Base-by-base conservation (phyloP, 2,113 vertebrate genomes). In the Eupsittula cactorum region DNA sequence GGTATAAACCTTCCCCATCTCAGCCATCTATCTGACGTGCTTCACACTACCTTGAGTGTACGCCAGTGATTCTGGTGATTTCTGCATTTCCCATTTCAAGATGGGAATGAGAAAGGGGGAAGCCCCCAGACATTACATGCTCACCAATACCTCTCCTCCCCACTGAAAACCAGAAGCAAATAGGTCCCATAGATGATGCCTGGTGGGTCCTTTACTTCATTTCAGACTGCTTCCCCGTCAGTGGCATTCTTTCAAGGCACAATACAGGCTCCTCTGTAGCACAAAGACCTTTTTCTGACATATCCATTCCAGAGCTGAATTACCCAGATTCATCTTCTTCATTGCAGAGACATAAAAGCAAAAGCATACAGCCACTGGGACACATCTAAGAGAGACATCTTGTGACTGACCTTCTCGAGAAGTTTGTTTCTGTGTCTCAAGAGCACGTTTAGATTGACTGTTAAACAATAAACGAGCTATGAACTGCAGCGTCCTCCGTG, bases 21-120 rank as follows among this genome's bases (percentile, higher is more conserved):
- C 53, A 65, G 44, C 9, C 27, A 10, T 16, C 19, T 17, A 7
- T 18, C 13, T 17, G 17, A 33, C 11, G 41, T 3, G 5, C n/a
- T 41, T 2, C 19, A 6, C n/a, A 1, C 5, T 13, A 4, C 13
- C 25, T 9, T 25, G 10, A 0, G 2, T 19, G 11, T 14, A 60
- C 6, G 5, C 2, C 1, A 9, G 7, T 23, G 35, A 33, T 37
- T 63, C 23, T 27, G 42, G 35, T 19, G 24, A 65, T 46, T 85
- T 62, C 70, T 57, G 33, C n/a, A 37, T 52, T 50, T 70, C 18
- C 28, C 31, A 23, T 0, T 3, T 5, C 11, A 41, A 59, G 35
- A 29, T 13, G 46, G 7, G n/a, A 64, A 67, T 18, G 42, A 65
- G 33, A 44, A 71, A 75, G 3, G 4, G 2, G 3, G 6, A 17